Conservation (phyloP, 2,888 invertebrate species). For the Saturnia pavonia region DNA sequence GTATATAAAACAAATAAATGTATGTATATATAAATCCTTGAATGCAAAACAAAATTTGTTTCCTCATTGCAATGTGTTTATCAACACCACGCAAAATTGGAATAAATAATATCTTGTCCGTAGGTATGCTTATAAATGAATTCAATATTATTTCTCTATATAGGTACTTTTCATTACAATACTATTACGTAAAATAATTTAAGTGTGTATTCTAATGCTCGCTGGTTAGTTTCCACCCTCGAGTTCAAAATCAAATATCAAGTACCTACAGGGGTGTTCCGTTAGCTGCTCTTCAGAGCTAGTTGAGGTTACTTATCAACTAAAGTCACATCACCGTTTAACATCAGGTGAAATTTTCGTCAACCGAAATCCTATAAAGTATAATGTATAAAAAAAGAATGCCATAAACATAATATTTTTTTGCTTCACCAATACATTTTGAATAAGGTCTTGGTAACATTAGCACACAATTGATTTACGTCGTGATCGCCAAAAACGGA, state of each 20-base stretch:
- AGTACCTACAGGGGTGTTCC: too few species aligned
- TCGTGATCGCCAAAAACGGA: slow-evolving; percentile 2
- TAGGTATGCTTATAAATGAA: neutral
- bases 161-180: neutral
- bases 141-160: neutral
- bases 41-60: slow-evolving; percentile 8
- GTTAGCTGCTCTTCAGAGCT: too few species aligned
- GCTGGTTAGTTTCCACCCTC: too few species aligned
- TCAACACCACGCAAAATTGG: neutral
- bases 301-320: too few species aligned
- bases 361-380: too few species aligned
- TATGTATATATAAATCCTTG: slow-evolving; percentile 5
- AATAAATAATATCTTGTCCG: neutral
- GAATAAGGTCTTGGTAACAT: neutral
- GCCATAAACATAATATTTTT: neutral
- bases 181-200: too few species aligned
- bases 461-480: slow-evolving; percentile 9
- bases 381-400: too few species aligned
- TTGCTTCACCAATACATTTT: slow-evolving; percentile 3
- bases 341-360: too few species aligned
- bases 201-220: too few species aligned
- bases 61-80: slow-evolving; percentile 8
- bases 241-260: too few species aligned
- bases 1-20: neutral
- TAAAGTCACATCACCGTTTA: too few species aligned